Evolutionary conservation across 2,113 vertebrate genomes (phyloP).

Genomic region (Eidolon helvum): DNA sequence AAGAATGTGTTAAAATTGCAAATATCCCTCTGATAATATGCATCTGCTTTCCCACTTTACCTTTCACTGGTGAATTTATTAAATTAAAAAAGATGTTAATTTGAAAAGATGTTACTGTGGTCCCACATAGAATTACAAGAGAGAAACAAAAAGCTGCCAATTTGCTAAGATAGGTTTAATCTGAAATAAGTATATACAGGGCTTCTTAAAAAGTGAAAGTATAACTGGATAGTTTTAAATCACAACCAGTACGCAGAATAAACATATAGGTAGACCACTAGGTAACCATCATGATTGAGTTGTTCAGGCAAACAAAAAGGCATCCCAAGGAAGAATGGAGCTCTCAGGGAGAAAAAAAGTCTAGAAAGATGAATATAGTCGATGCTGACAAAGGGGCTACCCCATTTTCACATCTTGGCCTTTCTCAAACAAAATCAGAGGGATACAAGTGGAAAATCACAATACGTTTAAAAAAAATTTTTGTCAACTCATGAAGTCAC

Average conservation of each 20-base stretch:
- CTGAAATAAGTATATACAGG: neutral
- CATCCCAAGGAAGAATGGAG: neutral
- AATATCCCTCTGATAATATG: neutral
- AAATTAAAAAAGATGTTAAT: neutral
- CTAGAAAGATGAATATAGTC: neutral
- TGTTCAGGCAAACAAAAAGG: neutral
- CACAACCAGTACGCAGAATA: neutral
- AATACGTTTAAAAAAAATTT: neutral
- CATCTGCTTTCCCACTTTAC: neutral
- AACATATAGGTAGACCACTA: neutral
- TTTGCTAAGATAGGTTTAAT: neutral
- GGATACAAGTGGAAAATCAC: neutral
- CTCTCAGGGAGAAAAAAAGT: neutral
- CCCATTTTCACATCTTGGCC: neutral
- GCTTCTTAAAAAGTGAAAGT: neutral
- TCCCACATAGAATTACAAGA: neutral
- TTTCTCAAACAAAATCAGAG: neutral
- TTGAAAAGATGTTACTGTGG: neutral
- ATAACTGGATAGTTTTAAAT: neutral
- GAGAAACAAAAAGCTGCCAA: neutral
- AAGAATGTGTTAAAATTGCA: slow-evolving; percentile 18
- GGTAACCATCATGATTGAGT: neutral
- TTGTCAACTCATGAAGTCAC: neutral
- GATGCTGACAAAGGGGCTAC: neutral
- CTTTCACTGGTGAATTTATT: neutral